Evolutionary conservation across 1,140 invertebrate species (phyloP), one percentile per base, ranked within the genome.

Genomic region (Lutraria rhynchaena): DNA sequence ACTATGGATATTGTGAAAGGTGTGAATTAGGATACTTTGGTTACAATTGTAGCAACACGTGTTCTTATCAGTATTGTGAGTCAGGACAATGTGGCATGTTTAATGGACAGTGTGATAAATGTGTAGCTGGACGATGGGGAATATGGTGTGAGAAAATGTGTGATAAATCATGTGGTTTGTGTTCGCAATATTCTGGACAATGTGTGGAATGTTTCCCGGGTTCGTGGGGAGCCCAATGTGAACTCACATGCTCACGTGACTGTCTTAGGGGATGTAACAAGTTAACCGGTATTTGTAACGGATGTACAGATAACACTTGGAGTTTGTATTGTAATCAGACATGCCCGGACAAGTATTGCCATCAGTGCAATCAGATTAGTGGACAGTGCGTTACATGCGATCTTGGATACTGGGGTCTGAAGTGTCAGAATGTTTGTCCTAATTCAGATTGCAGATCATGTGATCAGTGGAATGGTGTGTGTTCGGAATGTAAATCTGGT

Each of bases 221-320:
- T n/a, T 71, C 31, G 19, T 71, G 53, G 49, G 69, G 69, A 29
- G 31, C 11, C 3, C 4, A n/a, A 0, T 71, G 69, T 35, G 27
- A 57, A 19, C 0, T n/a, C 1, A 19, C 15, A 15, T 71, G 69
- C 57, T 19, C 29, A 1, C 11, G 15, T 37, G 19, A 57, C 5
- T 71, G 69, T 37, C 5, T 7, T 1, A 51, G 69, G 57, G 31
- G 51, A 9, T 71, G 69, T 57, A 46, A 71, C 22, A 71, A 55
- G 27, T 37, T n/a, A 7, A 55, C 69, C 15, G 69, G 69, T 15
- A 3, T 31, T 9, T 71, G 69, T 29, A 44, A 41, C 11, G 19
- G 49, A 4, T 71, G 69, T 41, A 27, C 15, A 27, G 51, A 55
- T 15, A 24, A 33, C 11, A n/a, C 7, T 1, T 71, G 69, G 69